phyloP scores from a whole-genome alignment of 2,113 vertebrate genomes.

The Poecile atricapillus region DNA sequence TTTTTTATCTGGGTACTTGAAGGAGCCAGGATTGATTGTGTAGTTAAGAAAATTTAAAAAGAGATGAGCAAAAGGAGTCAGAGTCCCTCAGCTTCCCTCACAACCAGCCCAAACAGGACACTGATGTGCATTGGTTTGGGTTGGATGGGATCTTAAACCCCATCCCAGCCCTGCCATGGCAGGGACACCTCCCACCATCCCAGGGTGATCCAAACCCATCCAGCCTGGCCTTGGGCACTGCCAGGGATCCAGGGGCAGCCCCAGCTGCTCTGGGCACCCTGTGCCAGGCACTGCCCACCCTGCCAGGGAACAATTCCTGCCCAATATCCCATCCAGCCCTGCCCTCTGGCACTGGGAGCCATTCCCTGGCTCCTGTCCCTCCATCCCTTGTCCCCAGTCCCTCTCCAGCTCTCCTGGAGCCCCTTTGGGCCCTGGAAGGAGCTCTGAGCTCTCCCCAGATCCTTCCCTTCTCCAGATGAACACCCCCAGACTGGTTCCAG shows the following conservation, averaged over 20 bases:
- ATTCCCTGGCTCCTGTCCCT: background rate
- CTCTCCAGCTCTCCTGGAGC: background rate
- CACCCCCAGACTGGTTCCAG: background rate
- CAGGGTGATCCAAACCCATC: background rate
- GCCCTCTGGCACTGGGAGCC: background rate
- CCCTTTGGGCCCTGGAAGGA: rapidly evolving
- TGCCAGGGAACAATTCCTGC: background rate
- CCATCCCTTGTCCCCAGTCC: background rate
- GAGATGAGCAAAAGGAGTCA: rapidly evolving
- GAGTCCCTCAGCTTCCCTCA: background rate
- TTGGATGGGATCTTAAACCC: background rate
- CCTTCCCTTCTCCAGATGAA: background rate
- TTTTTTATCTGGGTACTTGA: background rate
- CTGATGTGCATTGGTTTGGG: background rate
- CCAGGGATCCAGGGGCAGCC: background rate
- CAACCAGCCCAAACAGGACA: background rate
- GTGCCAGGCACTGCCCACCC: background rate
- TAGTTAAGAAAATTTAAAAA: background rate
- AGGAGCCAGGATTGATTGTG: background rate
- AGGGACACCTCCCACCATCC: background rate
- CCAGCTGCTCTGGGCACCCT: background rate
- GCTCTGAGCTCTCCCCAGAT: background rate
- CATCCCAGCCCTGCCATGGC: background rate
- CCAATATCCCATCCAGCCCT: background rate
- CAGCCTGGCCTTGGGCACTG: background rate